A percentile compares a stretch with the other conserved stretches of the same genome.
phyloP scores from a whole-genome alignment of 37 sponge, comb jelly and placozoan genomes.

The Ephydatia muelleri region DNA sequence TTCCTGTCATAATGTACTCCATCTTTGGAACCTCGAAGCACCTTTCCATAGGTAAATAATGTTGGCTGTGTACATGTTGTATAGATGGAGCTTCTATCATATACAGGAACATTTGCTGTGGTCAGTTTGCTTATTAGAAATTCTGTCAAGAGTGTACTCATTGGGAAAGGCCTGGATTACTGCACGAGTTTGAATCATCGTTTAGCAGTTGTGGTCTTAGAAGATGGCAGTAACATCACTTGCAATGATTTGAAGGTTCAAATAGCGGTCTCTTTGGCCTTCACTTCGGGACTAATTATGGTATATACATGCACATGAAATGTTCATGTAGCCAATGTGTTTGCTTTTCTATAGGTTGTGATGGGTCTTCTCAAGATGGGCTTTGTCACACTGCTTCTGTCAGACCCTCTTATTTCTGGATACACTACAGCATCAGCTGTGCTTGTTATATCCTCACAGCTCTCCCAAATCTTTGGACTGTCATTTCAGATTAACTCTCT shows the following conservation, averaged over 20 bases:
- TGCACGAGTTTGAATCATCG: too few species aligned
- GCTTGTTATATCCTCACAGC: constrained; percentile 59
- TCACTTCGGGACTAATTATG: constrained; percentile 69
- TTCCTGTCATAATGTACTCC: constrained; percentile 72
- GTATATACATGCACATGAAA: too few species aligned
- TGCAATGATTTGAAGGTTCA: constrained; percentile 32
- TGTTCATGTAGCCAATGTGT: background rate
- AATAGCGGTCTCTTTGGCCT: constrained; percentile 57
- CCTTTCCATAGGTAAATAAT: constrained; percentile 66
- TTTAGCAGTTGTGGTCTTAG: background rate
- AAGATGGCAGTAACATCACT: constrained; percentile 3
- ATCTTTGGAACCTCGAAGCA: constrained; percentile 85
- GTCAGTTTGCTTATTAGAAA: constrained; percentile 64
- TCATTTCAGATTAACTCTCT: background rate
- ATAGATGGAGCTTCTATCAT: background rate
- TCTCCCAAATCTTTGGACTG: constrained; percentile 57
- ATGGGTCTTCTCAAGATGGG: constrained; percentile 65
- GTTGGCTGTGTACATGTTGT: background rate
- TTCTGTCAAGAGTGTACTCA: constrained; percentile 32
- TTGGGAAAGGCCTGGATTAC: too few species aligned
- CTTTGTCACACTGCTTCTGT: constrained; percentile 76
- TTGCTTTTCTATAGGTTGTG: constrained; percentile 17
- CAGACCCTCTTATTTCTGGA: constrained; percentile 84
- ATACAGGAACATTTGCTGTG: constrained; percentile 78
- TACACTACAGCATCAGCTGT: constrained; percentile 82